Percentiles rank a stretch among this genome's conserved stretches.
Conservation (phyloP, 2,113 vertebrate genomes). For the Phylloscopus whistleri region DNA sequence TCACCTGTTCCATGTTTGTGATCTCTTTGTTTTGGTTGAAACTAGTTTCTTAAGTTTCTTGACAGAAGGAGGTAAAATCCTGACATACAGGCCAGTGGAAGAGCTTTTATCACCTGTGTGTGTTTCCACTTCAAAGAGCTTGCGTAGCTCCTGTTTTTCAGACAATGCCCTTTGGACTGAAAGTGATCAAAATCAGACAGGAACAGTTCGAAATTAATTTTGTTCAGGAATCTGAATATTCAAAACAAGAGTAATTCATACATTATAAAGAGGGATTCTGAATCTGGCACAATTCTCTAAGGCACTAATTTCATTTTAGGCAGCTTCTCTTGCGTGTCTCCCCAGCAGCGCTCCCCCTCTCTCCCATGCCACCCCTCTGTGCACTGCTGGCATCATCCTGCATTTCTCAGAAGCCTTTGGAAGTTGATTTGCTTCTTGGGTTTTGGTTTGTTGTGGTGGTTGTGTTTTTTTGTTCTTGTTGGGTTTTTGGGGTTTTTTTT, state of each 20-base stretch:
- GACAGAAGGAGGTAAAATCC: background rate
- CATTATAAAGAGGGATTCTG: background rate
- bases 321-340: background rate
- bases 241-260: background rate
- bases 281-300: background rate
- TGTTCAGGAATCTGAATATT: background rate
- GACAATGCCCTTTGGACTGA: background rate
- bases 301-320: background rate
- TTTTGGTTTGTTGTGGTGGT: accelerated
- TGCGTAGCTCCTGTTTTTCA: background rate
- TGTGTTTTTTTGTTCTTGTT: no score
- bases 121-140: background rate
- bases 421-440: background rate
- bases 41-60: background rate
- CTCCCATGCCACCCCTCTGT: background rate
- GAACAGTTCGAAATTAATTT: background rate
- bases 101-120: background rate
- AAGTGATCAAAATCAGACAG: background rate
- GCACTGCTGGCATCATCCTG: background rate
- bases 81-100: background rate
- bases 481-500: no score
- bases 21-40: background rate
- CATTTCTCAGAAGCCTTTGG: background rate
- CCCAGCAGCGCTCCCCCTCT: background rate
- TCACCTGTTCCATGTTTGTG: background rate